Evolutionary conservation across 2,888 invertebrate species (phyloP).

Genomic region (Catotricha subobsoleta): DNA sequence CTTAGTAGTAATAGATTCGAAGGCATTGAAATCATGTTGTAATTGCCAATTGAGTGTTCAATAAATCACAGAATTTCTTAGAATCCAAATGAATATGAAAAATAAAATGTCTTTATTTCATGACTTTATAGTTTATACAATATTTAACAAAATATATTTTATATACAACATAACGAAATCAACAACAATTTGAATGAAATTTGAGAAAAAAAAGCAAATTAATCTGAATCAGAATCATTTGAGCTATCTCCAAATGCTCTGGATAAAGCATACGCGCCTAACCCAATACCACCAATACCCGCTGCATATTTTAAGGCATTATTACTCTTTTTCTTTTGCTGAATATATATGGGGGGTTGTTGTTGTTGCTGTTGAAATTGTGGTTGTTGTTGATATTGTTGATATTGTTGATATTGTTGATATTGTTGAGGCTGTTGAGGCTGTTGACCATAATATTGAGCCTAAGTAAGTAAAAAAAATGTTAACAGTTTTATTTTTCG

Average conservation of each 20-base stretch:
- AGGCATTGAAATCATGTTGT: too few relatives aligned
- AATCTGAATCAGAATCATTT: background rate
- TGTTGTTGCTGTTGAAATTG: background rate
- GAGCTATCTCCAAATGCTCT: constrained; percentile 2
- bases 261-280: constrained; percentile 6
- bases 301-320: constrained; percentile 4
- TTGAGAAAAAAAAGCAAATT: background rate
- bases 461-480: background rate
- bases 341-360: background rate
- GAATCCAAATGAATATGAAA: too few relatives aligned
- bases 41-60: too few relatives aligned
- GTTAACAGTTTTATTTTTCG: too few relatives aligned
- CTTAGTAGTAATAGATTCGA: too few relatives aligned
- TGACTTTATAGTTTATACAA: too few relatives aligned
- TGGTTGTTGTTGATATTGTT: background rate
- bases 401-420: background rate
- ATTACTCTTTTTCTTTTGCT: background rate
- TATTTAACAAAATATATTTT: too few relatives aligned
- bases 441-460: constrained; percentile 2
- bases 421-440: background rate
- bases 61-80: too few relatives aligned
- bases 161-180: too few relatives aligned
- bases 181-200: too few relatives aligned
- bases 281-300: constrained; percentile 5
- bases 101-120: too few relatives aligned